A percentile compares a stretch with the other conserved stretches of the same genome.
Evolutionary conservation across 2,113 vertebrate genomes (phyloP).

Genomic region (Cyanoliseus patagonus): DNA sequence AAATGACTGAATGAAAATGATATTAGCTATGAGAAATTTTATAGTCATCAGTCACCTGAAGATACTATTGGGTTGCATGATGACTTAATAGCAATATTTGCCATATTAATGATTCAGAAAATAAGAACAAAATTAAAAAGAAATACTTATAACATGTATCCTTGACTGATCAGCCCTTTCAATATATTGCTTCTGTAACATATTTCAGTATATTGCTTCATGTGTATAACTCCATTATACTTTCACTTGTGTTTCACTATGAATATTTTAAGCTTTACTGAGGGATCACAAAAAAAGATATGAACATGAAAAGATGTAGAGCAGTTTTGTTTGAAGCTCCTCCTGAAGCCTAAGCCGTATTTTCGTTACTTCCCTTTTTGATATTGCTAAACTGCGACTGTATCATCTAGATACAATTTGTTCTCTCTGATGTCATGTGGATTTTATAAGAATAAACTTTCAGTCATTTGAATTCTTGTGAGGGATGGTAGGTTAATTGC

Average conservation of each 20-base stretch:
- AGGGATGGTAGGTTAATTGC: background rate
- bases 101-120: background rate
- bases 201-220: background rate
- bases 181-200: background rate
- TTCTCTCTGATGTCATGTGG: background rate
- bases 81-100: background rate
- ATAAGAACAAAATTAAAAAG: background rate
- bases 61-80: background rate
- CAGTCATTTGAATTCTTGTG: background rate
- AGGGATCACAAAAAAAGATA: background rate
- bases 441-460: background rate
- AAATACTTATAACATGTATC: background rate
- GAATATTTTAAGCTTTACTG: background rate
- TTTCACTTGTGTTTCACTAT: background rate
- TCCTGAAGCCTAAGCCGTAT: background rate
- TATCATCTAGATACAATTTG: background rate
- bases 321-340: background rate
- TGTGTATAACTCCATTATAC: background rate
- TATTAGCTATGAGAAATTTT: background rate
- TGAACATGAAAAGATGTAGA: background rate
- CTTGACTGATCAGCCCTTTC: background rate
- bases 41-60: background rate
- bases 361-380: background rate
- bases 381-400: background rate
- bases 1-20: conserved; percentile 14